Evolutionary conservation across 2,888 invertebrate genomes (phyloP), one percentile per base, ranked within the genome.

Genomic region (Magallana nippona): DNA sequence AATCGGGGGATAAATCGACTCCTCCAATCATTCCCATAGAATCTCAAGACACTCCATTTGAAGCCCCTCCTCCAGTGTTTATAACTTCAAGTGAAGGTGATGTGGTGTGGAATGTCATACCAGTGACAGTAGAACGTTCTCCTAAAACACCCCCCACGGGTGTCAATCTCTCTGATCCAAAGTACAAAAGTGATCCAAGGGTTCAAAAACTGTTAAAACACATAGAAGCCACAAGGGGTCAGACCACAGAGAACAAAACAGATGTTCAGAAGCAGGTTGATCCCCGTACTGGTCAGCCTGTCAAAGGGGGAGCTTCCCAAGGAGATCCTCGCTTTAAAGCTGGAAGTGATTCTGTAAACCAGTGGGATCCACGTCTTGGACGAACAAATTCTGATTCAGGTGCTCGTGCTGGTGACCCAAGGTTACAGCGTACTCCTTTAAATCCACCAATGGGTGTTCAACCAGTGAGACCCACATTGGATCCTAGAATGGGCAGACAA

Each of bases 101-200:
- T 55, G 86, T 88, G 55, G 85, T 87, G 1, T 90, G 87, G 86
- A 87, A 85, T 82, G 81, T 89, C n/a, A 83, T 78, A 78, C 85
- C 82, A 78, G 86, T 90, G 5, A 57, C 88, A 17, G 87, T 86
- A 27, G 85, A 88, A 11, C 87, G 85, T 57, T 63, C 71, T 82
- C 81, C 87, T 44, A 85, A 56, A 27, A 71, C 44, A 19, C 82
- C 88, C 63, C 92, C 92, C 11, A 63, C 84, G 32, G 86, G 87
- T 82, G 80, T 92, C 0, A 87, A 92, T 83, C 81, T 90, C 3
- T 85, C 86, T 27, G 90, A 92, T 83, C 79, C 88, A 2, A 82
- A 86, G 58, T 92, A 86, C 81, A 90, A 90, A 83, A 85, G 86
- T 81, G 92, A 92, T 84, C 92, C 92, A 0, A 88, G 92, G 78